Evolutionary conservation across 1,140 invertebrate species (phyloP).

Genomic region (Drosophila setifemur): DNA sequence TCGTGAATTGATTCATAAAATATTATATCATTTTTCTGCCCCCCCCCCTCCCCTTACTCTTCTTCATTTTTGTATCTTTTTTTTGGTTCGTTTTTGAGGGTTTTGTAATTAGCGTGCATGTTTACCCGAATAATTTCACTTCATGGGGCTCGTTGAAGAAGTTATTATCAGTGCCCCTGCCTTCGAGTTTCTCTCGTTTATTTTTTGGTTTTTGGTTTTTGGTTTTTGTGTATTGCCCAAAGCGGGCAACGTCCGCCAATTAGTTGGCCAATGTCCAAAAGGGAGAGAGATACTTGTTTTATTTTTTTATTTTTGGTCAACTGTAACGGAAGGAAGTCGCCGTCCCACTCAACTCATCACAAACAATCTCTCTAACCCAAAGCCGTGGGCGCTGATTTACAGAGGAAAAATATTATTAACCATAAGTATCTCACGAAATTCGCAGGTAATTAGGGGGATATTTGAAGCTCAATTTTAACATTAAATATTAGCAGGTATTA

Average conservation of each 20-base stretch:
- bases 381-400: constrained; percentile 16
- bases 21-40: constrained; percentile 75
- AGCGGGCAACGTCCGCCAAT: constrained; percentile 73
- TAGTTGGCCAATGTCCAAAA: constrained; percentile 59
- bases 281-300: constrained; percentile 30
- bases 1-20: constrained; percentile 80
- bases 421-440: too few species aligned
- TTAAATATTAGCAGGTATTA: too few species aligned
- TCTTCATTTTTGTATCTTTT: neutral
- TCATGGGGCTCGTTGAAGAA: constrained; percentile 78
- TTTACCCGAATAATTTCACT: constrained; percentile 80
- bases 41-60: constrained; percentile 5
- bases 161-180: constrained; percentile 59
- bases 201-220: neutral
- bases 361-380: constrained; percentile 37
- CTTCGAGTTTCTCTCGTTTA: neutral
- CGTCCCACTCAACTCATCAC: constrained; percentile 5
- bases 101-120: constrained; percentile 79
- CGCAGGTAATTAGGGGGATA: too few species aligned
- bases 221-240: constrained; percentile 39
- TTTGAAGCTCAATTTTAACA: too few species aligned
- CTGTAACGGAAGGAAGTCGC: constrained; percentile 75
- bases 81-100: constrained; percentile 47
- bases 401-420: neutral
- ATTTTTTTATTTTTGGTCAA: constrained; percentile 40